Evolutionary conservation across 2,113 vertebrate genomes (phyloP).

Genomic region (Mustelus asterias): DNA sequence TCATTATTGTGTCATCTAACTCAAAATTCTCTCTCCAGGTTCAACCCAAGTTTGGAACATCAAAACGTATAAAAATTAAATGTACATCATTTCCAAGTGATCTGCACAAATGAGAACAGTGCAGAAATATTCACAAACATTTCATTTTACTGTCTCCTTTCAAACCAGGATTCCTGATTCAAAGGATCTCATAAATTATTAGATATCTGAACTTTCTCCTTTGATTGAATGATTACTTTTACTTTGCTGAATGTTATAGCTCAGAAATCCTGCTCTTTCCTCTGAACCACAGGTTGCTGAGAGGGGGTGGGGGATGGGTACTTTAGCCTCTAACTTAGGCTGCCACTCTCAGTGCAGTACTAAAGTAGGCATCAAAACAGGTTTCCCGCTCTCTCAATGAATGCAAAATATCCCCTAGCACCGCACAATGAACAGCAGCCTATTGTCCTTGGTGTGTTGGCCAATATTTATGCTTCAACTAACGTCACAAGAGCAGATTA

Average conservation of each 20-base stretch:
- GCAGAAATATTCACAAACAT: not conserved
- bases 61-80: not conserved
- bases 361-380: too few species aligned
- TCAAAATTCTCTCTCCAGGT: not conserved
- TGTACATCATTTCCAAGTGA: not conserved
- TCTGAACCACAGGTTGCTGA: not conserved
- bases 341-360: not conserved
- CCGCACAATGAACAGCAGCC: not conserved
- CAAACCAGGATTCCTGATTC: not conserved
- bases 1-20: not conserved
- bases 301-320: not conserved
- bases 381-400: not conserved
- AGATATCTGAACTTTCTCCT: not conserved
- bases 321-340: not conserved
- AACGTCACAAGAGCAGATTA: not conserved
- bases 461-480: not conserved
- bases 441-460: not conserved
- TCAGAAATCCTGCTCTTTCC: not conserved
- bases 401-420: not conserved
- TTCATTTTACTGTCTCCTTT: not conserved
- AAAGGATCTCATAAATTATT: not conserved
- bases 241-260: not conserved
- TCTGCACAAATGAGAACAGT: not conserved
- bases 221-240: not conserved
- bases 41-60: not conserved